phyloP scores from a whole-genome alignment of 2,113 vertebrate species.

The Gopherus flavomarginatus region DNA sequence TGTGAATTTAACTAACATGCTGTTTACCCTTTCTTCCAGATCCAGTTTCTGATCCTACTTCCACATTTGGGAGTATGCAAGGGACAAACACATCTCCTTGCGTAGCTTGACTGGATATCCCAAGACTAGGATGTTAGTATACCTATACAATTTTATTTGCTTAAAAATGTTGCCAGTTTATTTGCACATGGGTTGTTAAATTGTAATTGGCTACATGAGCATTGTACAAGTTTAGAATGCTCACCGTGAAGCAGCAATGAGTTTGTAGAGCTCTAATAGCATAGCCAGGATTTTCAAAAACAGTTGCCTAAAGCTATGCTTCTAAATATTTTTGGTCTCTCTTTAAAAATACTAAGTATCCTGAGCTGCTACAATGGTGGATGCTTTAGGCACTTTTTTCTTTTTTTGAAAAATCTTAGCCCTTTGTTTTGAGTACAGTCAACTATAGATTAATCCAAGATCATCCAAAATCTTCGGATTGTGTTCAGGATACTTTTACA shows the following conservation, averaged over 20 bases:
- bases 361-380: conserved; percentile 28
- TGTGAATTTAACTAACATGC: conserved; percentile 77
- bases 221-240: conserved; percentile 59
- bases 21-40: conserved; percentile 82
- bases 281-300: conserved; percentile 36
- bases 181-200: conserved; percentile 57
- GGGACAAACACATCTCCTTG: conserved; percentile 79
- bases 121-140: conserved; percentile 82
- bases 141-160: conserved; percentile 73
- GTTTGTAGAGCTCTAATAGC: conserved; percentile 47
- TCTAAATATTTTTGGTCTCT: conserved; percentile 43
- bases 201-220: conserved; percentile 63
- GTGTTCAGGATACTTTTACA: conserved; percentile 42
- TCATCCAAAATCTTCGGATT: conserved; percentile 34
- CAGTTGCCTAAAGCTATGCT: conserved; percentile 47
- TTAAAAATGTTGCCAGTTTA: conserved; percentile 73
- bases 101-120: conserved; percentile 80
- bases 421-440: conserved; percentile 52
- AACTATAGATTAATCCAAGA: conserved; percentile 49
- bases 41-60: conserved; percentile 81
- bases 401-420: conserved; percentile 30
- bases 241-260: not conserved
- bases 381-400: conserved; percentile 42
- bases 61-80: conserved; percentile 81
- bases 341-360: conserved; percentile 35